Conservation (phyloP, 2,888 invertebrate genomes). For the Macrophya alboannulata region DNA sequence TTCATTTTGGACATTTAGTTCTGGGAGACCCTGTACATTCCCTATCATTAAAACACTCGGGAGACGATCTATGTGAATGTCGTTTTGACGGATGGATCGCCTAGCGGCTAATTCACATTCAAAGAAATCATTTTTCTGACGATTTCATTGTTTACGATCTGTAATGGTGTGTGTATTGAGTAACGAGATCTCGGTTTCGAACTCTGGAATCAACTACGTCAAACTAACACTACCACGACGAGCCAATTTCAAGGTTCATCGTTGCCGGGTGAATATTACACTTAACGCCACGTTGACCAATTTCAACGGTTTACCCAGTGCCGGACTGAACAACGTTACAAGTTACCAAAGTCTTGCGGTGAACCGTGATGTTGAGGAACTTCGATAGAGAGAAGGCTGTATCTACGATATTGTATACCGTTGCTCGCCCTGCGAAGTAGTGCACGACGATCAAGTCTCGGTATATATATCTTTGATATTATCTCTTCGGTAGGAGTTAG, state of each 20-base stretch:
- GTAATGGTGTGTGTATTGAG: background rate
- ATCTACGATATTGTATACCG: background rate
- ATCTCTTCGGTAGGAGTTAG: conserved; percentile 64
- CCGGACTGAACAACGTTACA: conserved; percentile 34
- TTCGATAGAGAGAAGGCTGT: background rate
- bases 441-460: conserved; percentile 25
- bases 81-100: background rate
- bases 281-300: conserved; percentile 70
- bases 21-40: no score
- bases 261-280: conserved; percentile 64
- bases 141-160: background rate
- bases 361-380: conserved; percentile 22
- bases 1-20: no score
- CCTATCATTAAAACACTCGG: no score
- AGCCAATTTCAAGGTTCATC: conserved; percentile 60
- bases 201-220: background rate
- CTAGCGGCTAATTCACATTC: background rate
- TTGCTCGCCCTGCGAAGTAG: background rate
- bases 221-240: conserved; percentile 1
- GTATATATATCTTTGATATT: conserved; percentile 64
- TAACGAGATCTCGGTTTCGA: background rate
- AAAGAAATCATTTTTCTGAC: background rate
- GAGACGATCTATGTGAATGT: no score
- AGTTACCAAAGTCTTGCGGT: conserved; percentile 37
- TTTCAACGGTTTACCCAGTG: conserved; percentile 64